These are phyloP conservation scores for Lacerta agilis DNA, from an alignment of 2,797 vertebrate genomes.

Conservation along the genomic window DNA sequence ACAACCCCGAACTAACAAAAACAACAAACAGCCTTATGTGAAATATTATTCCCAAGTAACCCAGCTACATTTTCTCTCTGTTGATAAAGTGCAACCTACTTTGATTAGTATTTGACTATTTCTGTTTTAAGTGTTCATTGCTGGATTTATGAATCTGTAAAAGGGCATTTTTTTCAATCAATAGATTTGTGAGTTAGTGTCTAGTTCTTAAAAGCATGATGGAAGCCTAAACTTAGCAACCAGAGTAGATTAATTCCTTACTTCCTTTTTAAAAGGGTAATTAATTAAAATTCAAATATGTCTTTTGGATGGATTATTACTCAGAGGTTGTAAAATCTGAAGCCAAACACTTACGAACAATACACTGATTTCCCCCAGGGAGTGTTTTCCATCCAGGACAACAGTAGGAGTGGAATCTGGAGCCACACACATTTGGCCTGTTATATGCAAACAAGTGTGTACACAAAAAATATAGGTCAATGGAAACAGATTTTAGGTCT, in stretches of 20 bases:
- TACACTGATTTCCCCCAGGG: conserved; percentile 82
- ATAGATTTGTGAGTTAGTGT: accelerated
- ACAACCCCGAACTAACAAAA: conserved; percentile 14
- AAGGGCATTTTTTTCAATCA: not conserved
- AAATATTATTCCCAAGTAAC: not conserved
- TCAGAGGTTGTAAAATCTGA: conserved; percentile 21
- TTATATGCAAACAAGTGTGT: conserved; percentile 31
- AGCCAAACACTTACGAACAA: conserved; percentile 81
- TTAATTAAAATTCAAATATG: not conserved
- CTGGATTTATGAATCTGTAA: not conserved
- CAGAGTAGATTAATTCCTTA: conserved; percentile 1
- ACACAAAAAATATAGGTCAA: not conserved
- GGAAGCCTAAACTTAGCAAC: not conserved
- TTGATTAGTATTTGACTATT: not conserved
- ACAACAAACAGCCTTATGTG: not conserved
- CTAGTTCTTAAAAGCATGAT: not conserved
- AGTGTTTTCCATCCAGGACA: conserved; percentile 84
- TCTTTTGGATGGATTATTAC: not conserved
- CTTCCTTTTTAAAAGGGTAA: not conserved
- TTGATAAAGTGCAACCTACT: not conserved
- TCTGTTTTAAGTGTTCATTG: accelerated
- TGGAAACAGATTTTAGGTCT: not conserved
- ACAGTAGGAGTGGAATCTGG: conserved; percentile 82
- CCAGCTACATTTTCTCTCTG: not conserved
- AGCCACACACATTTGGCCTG: conserved; percentile 84